Conservation (phyloP, 2,113 vertebrate genomes). For the Perca schrenkii region DNA sequence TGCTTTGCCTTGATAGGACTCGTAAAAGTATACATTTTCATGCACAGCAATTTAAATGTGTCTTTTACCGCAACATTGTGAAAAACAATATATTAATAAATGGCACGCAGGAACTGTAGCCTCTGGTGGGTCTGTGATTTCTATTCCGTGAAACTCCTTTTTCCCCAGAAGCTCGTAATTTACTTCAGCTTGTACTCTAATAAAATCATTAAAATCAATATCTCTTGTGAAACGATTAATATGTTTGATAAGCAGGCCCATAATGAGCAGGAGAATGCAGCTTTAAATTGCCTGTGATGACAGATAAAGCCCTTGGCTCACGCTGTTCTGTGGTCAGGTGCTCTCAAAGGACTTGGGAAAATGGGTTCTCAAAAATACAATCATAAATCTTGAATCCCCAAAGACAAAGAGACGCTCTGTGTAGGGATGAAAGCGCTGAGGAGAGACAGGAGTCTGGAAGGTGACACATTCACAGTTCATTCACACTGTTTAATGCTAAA, state of each 20-base stretch:
- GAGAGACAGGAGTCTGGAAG: neutral
- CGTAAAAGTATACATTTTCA: constrained; percentile 14
- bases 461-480: constrained; percentile 2
- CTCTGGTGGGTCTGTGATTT: constrained; percentile 20
- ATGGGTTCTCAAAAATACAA: constrained; percentile 25
- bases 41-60: constrained; percentile 3
- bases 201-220: constrained; percentile 48
- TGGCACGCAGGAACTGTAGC: neutral
- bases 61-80: constrained; percentile 6
- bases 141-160: constrained; percentile 9
- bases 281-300: constrained; percentile 36
- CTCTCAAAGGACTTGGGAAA: constrained; percentile 39
- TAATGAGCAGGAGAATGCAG: constrained; percentile 47
- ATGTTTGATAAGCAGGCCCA: constrained; percentile 50
- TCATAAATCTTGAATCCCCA: constrained; percentile 22
- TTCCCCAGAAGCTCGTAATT: constrained; percentile 26
- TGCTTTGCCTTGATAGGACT: neutral
- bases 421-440: neutral
- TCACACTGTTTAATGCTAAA: constrained; percentile 24
- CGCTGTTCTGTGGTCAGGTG: constrained; percentile 44
- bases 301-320: constrained; percentile 36
- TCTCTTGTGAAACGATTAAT: constrained; percentile 43
- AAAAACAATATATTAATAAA: neutral
- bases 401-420: constrained; percentile 10
- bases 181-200: constrained; percentile 40